phyloP scores from a whole-genome alignment of 2,113 vertebrate genomes.

The Sminthopsis crassicaudata region DNA sequence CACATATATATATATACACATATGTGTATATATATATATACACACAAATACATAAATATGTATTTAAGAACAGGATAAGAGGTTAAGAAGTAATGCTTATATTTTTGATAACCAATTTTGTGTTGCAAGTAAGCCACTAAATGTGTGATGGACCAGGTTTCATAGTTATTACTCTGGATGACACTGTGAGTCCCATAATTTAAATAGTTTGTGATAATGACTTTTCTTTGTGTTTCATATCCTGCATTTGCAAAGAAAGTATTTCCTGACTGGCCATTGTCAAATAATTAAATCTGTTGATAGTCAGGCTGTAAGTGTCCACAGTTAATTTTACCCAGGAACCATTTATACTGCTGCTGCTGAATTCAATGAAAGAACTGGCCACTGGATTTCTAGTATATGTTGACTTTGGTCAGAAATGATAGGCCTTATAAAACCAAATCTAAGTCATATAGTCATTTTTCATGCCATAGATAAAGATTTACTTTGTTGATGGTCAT shows the following conservation, averaged over 20 bases:
- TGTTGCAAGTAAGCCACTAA: not conserved
- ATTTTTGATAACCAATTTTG: constrained; percentile 13
- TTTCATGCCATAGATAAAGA: constrained; percentile 20
- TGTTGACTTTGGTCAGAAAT: constrained; percentile 14
- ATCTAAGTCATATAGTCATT: not conserved
- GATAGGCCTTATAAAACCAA: not conserved
- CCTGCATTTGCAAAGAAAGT: not conserved
- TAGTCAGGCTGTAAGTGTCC: not conserved
- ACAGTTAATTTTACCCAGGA: constrained; percentile 13
- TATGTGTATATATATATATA: no score
- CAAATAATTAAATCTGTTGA: constrained; percentile 33
- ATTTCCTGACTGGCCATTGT: constrained; percentile 14
- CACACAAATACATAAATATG: no score
- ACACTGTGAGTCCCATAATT: constrained; percentile 24
- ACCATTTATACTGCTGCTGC: not conserved
- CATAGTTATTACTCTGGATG: constrained; percentile 22
- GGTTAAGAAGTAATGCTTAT: not conserved
- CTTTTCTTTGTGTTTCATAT: constrained; percentile 51
- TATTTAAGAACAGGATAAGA: not conserved
- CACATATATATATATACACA: not conserved
- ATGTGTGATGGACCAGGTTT: constrained; percentile 14
- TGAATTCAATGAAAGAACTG: constrained; percentile 34
- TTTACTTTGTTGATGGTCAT: constrained; percentile 16
- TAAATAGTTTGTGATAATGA: constrained; percentile 37
- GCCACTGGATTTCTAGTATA: not conserved